These are phyloP conservation scores for Corynorhinus townsendii DNA, from an alignment of 2,113 vertebrate species.

Conservation along the genomic window DNA sequence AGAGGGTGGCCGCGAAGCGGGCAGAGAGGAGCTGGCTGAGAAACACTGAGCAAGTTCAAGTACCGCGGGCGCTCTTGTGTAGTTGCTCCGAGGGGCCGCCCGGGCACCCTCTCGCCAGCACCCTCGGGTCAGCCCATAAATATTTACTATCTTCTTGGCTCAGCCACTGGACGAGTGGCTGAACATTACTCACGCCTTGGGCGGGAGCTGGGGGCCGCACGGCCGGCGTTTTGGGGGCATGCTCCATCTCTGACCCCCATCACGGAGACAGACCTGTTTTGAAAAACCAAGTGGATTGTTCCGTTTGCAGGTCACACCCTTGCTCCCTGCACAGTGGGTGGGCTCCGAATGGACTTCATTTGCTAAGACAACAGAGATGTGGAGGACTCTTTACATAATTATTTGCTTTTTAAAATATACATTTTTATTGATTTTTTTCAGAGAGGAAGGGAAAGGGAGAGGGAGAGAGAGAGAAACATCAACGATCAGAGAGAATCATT, in stretches of 20 bases:
- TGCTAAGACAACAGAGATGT: neutral
- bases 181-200: constrained; percentile 44
- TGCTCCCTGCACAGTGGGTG: neutral
- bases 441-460: neutral
- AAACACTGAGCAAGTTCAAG: neutral
- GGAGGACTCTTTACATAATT: neutral
- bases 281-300: neutral
- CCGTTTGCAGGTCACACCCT: neutral
- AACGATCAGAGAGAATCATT: too few species aligned
- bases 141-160: constrained; percentile 51
- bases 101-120: neutral
- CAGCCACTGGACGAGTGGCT: constrained; percentile 16
- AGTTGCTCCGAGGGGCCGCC: constrained; percentile 40
- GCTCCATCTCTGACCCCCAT: neutral
- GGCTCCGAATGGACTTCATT: neutral
- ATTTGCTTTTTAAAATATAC: neutral
- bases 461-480: too few species aligned
- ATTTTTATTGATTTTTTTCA: too few species aligned
- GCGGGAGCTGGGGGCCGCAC: neutral
- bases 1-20: constrained; percentile 14
- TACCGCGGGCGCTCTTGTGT: neutral
- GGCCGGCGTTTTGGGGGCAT: neutral
- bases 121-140: constrained; percentile 30
- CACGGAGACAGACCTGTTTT: neutral
- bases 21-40: constrained; percentile 34